Evolutionary conservation across 2,113 vertebrate species (phyloP).

Genomic region (Leucopsar rothschildi): DNA sequence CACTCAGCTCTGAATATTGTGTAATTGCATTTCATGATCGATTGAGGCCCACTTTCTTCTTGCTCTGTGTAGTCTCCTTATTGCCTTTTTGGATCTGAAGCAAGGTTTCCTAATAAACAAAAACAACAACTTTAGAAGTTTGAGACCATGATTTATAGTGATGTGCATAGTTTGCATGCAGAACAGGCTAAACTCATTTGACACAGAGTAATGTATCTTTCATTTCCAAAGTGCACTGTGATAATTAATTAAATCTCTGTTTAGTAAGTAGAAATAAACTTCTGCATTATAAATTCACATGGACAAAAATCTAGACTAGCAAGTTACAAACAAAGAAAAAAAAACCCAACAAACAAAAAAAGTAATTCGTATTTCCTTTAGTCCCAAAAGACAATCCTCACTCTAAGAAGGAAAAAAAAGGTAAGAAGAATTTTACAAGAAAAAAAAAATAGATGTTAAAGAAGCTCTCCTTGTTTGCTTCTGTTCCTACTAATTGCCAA

Average conservation of each 20-base stretch:
- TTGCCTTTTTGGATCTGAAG: slow-evolving; percentile 52
- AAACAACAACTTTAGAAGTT: slow-evolving; percentile 28
- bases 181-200: not conserved
- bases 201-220: slow-evolving; percentile 6
- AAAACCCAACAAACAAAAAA: not conserved
- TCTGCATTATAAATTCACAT: not conserved
- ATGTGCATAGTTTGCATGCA: not conserved
- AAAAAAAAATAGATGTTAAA: not conserved
- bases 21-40: slow-evolving; percentile 57
- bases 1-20: slow-evolving; percentile 10
- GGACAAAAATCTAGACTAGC: not conserved
- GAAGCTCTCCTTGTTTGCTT: not conserved
- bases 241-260: not conserved
- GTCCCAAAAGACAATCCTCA: not conserved
- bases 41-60: slow-evolving; percentile 31
- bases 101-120: slow-evolving; percentile 55
- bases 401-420: not conserved
- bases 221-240: not conserved
- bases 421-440: too few species aligned
- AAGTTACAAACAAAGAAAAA: not conserved
- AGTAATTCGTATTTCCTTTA: not conserved
- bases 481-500: not conserved
- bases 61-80: slow-evolving; percentile 1
- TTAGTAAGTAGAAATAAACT: not conserved
- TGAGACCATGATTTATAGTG: not conserved